Base-by-base conservation (phyloP, 2,888 invertebrate species). In the Lottia scabra region DNA sequence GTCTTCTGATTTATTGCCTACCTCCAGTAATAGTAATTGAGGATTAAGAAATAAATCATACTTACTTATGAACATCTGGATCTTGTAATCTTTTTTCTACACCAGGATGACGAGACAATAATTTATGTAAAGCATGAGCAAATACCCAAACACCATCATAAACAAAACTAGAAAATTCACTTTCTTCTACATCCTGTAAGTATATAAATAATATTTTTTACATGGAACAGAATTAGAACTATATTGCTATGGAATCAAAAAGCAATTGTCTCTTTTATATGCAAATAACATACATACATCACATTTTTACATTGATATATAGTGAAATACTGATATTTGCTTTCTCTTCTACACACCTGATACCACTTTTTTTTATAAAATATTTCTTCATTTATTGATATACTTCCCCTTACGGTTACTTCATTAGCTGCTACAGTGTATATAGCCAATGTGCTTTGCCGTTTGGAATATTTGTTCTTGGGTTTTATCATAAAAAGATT, bases 141-240 rank as follows among this genome's bases (percentile, higher is more conserved):
- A 94, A 95, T 0, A 93, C 93, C 95, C 95, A 95, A 68, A 95
- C 93, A 0, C 94, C 95, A 88, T 95, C 95, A 83, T 95, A 95
- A 0, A 94, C 94, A 85, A 93, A 95, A 0, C 94, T 94, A 0
- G 93, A 94, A 86, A 94, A 95, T 78, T 92, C 91, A 0, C 93
- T 93, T 10, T 88, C 86, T 27, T 85, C 82, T n/a, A 86, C 81
- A 13, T 82, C 83, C 64, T 83, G 73, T 4, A 71, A 70, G 62
- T 45, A 45, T 38, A 38, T 38, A 6, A 38, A 2, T 30, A 26
- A 27, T 1, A 38, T 26, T 16, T 19, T 38, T 13, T 4, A 13
- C 13, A 65, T 13, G n/a, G 13, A 19, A 12, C 65, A 38, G 1
- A 3, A 63, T 16, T 5, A 63, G 23, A 63, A 30, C 27, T 5